Percentiles rank a stretch among this genome's conserved stretches.
phyloP scores from a whole-genome alignment of 1,140 invertebrate genomes.

The Orussus abietinus region DNA sequence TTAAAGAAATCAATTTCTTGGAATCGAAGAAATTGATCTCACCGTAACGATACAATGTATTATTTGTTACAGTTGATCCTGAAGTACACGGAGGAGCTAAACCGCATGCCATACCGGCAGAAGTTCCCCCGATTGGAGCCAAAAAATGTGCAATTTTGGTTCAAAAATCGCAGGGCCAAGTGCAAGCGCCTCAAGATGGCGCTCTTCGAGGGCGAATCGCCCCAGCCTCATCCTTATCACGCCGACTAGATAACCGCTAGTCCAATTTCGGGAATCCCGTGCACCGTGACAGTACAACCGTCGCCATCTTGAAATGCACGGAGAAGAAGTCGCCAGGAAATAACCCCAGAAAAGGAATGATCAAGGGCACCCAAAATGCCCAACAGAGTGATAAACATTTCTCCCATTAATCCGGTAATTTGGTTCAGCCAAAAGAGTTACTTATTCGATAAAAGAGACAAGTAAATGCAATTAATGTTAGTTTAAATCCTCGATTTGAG shows the following conservation, averaged over 20 bases:
- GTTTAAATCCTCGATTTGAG: too few relatives aligned
- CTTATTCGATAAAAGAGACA: too few relatives aligned
- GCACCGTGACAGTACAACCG: too few relatives aligned
- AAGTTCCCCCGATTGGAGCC: conserved; percentile 95
- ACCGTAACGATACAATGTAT: conserved; percentile 20
- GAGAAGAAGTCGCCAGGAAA: neutral
- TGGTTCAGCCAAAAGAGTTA: too few relatives aligned
- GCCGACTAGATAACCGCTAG: conserved; percentile 40
- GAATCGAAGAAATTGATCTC: too few relatives aligned
- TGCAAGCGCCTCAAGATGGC: conserved; percentile 91
- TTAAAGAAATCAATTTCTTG: too few relatives aligned
- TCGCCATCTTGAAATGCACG: too few relatives aligned
- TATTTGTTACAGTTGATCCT: conserved; percentile 71
- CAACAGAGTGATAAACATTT: too few relatives aligned
- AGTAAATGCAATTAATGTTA: too few relatives aligned
- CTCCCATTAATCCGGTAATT: too few relatives aligned
- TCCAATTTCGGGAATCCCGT: too few relatives aligned
- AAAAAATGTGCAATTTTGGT: conserved; percentile 97
- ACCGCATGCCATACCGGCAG: conserved; percentile 90
- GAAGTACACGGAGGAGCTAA: conserved; percentile 94
- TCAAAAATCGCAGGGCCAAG: conserved; percentile 94
- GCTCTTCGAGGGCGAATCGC: conserved; percentile 64
- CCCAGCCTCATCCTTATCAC: conserved; percentile 53
- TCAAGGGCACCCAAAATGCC: too few relatives aligned
- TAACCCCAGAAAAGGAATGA: conserved; percentile 8